Conservation (phyloP, 2,888 invertebrate genomes). For the Tanaodytes sp. region DNA sequence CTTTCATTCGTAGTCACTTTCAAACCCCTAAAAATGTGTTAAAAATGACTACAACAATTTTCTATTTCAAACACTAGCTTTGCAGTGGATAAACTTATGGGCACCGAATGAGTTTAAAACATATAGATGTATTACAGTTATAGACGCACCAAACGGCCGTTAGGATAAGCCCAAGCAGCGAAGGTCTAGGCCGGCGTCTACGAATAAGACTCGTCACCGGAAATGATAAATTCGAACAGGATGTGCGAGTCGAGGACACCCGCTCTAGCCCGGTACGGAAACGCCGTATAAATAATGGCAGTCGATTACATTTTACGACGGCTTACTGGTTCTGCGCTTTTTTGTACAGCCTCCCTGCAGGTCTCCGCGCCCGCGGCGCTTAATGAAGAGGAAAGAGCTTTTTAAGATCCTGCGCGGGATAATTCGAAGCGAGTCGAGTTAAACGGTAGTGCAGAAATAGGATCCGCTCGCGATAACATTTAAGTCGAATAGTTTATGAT, state of each 20-base stretch:
- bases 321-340: conserved; percentile 30
- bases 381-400: conserved; percentile 18
- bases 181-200: conserved; percentile 2
- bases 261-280: conserved; percentile 32
- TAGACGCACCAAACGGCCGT: too few species aligned
- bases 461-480: conserved; percentile 4
- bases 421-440: conserved; percentile 17
- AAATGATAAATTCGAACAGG: conserved; percentile 43
- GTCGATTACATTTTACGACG: conserved; percentile 42
- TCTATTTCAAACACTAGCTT: too few species aligned
- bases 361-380: conserved; percentile 6
- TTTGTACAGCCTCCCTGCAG: too few species aligned
- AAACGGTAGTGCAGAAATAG: conserved; percentile 30
- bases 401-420: conserved; percentile 20
- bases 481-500: conserved; percentile 25
- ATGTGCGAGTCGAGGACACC: conserved; percentile 21
- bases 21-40: too few species aligned
- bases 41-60: too few species aligned
- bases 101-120: too few species aligned
- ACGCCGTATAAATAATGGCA: conserved; percentile 35
- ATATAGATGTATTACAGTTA: conserved; percentile 52
- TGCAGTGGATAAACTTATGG: too few species aligned
- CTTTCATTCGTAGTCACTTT: too few species aligned
- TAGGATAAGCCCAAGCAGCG: too few species aligned
- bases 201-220: conserved; percentile 19